phyloP scores from a whole-genome alignment of 2,888 invertebrate species.

The Drosophila dives region DNA sequence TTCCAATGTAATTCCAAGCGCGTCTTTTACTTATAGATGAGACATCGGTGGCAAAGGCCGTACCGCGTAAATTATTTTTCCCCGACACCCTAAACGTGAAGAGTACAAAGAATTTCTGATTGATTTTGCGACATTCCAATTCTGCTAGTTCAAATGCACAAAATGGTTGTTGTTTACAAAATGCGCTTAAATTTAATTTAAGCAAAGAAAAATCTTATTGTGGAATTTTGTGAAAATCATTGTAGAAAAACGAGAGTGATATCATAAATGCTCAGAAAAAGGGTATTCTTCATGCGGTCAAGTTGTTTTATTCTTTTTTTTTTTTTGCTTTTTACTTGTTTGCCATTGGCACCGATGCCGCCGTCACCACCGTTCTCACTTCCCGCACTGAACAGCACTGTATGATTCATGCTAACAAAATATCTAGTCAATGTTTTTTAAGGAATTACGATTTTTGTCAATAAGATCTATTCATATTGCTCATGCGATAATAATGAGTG shows the following conservation, averaged over 20 bases:
- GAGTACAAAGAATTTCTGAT: conserved; percentile 4
- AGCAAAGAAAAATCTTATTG: neutral
- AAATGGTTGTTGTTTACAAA: neutral
- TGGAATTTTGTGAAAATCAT: neutral
- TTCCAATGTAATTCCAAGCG: neutral
- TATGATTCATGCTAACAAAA: conserved; percentile 67
- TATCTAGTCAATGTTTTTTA: conserved; percentile 67
- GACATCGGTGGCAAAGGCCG: conserved; percentile 55
- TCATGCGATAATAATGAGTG: conserved; percentile 11
- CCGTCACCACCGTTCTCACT: conserved; percentile 32
- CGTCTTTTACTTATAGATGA: conserved; percentile 42
- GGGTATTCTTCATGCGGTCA: conserved; percentile 49
- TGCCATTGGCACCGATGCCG: conserved; percentile 45
- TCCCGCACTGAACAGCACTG: neutral
- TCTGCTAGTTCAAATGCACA: neutral
- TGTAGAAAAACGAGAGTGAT: neutral
- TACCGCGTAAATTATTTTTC: conserved; percentile 59
- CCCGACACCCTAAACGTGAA: conserved; percentile 44
- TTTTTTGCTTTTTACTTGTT: conserved; percentile 57
- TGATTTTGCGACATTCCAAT: neutral
- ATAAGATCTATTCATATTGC: conserved; percentile 30
- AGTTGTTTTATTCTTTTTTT: conserved; percentile 39
- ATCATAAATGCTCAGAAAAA: conserved; percentile 1
- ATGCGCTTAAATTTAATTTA: neutral
- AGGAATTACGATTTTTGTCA: conserved; percentile 35